Evolutionary conservation across 2,113 vertebrate species (phyloP).

Genomic region (Mustelus asterias): DNA sequence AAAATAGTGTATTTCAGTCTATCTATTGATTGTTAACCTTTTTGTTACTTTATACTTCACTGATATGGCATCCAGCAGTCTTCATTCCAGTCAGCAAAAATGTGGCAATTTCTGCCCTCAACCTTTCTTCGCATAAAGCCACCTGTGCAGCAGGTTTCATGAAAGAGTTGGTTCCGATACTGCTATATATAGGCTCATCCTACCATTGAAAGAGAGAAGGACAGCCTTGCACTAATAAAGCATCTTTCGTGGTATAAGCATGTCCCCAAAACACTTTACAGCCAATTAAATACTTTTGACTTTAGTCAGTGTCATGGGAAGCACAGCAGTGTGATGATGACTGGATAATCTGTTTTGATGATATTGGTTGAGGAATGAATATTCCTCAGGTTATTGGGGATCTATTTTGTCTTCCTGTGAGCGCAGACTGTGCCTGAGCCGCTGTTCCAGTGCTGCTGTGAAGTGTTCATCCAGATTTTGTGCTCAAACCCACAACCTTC

Average conservation of each 20-base stretch:
- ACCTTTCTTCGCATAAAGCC: background rate
- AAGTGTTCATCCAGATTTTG: background rate
- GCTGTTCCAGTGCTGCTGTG: background rate
- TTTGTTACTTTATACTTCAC: no score
- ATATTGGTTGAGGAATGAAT: background rate
- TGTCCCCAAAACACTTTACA: background rate
- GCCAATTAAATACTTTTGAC: background rate
- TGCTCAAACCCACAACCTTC: background rate
- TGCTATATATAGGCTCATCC: background rate
- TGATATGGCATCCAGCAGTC: no score
- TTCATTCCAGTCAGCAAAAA: background rate
- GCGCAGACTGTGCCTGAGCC: background rate
- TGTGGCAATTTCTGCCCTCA: background rate
- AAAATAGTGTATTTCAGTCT: no score
- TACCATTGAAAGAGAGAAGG: background rate
- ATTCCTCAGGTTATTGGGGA: background rate
- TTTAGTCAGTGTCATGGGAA: background rate
- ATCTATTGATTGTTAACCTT: no score
- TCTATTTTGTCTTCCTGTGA: background rate
- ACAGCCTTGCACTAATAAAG: background rate
- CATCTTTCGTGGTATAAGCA: background rate
- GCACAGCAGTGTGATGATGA: background rate
- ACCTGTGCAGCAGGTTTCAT: background rate
- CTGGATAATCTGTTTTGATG: background rate
- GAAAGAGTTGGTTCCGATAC: background rate